These are phyloP conservation scores for Andrena cerasifolii DNA, from an alignment of 1,140 invertebrate genomes.

Conservation along the genomic window DNA sequence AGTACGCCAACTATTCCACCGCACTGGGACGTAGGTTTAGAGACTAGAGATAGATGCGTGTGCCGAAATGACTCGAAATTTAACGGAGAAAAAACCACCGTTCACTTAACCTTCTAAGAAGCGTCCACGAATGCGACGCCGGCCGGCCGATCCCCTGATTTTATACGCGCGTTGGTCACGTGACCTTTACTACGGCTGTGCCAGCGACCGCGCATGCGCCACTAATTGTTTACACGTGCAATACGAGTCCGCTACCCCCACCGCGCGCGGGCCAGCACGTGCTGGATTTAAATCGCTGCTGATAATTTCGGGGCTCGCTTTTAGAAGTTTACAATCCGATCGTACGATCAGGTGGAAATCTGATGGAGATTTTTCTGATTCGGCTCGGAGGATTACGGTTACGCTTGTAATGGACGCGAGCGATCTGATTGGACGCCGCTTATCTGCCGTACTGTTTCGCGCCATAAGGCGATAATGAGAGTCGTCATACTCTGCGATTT, in stretches of 20 bases:
- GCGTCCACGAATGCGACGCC: conserved; percentile 72
- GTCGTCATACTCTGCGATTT: too few relatives aligned
- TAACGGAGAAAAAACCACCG: too few relatives aligned
- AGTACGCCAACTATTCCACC: neutral
- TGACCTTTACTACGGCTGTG: conserved; percentile 63
- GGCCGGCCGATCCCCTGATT: conserved; percentile 74
- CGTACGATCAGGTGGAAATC: neutral
- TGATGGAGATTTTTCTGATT: neutral
- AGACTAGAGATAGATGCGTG: too few relatives aligned
- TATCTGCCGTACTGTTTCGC: neutral
- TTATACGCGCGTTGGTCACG: conserved; percentile 78
- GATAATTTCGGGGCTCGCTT: conserved; percentile 10
- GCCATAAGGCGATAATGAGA: neutral
- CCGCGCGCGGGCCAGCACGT: conserved; percentile 42
- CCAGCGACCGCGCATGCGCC: conserved; percentile 72
- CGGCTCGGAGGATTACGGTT: neutral
- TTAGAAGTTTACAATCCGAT: neutral
- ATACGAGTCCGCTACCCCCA: conserved; percentile 12
- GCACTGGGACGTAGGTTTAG: neutral
- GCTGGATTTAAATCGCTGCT: neutral
- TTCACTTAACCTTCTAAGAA: neutral
- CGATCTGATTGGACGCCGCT: neutral
- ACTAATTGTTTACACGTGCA: conserved; percentile 80
- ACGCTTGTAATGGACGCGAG: neutral
- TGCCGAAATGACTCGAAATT: neutral